Conservation (phyloP, 2,888 invertebrate genomes). For the Caenorhabditis sinica region DNA sequence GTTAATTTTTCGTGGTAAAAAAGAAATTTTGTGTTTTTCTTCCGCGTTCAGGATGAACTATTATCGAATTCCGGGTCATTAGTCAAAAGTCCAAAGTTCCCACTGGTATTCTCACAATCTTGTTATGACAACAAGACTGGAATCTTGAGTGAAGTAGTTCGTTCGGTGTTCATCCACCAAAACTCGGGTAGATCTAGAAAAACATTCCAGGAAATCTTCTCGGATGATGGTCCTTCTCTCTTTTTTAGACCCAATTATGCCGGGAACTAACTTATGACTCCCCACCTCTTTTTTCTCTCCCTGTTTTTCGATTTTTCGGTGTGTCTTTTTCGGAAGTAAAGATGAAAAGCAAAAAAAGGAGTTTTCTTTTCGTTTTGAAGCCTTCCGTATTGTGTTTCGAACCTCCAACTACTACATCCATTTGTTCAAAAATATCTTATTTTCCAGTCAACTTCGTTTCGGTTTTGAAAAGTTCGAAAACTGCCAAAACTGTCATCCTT, state of each 20-base stretch:
- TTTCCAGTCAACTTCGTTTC: neutral
- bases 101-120: neutral
- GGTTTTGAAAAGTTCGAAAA: neutral
- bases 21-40: too few relatives aligned
- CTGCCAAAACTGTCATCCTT: neutral
- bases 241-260: slow-evolving; percentile 21
- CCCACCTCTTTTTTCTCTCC: neutral
- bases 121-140: neutral
- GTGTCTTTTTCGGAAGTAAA: slow-evolving; percentile 1
- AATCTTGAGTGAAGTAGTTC: too few relatives aligned
- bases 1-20: too few relatives aligned
- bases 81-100: neutral
- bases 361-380: slow-evolving; percentile 4
- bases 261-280: slow-evolving; percentile 13
- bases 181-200: neutral
- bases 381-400: slow-evolving; percentile 1
- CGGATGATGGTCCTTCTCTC: slow-evolving; percentile 1
- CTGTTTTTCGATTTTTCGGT: neutral
- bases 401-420: neutral
- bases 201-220: neutral
- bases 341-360: slow-evolving; percentile 25
- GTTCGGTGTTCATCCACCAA: neutral
- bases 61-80: neutral
- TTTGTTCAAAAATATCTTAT: neutral
- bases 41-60: neutral